A percentile compares a stretch with the other conserved stretches of the same genome.
Evolutionary conservation across 1,140 invertebrate species (phyloP).

Genomic region (Drosophila ironensis): DNA sequence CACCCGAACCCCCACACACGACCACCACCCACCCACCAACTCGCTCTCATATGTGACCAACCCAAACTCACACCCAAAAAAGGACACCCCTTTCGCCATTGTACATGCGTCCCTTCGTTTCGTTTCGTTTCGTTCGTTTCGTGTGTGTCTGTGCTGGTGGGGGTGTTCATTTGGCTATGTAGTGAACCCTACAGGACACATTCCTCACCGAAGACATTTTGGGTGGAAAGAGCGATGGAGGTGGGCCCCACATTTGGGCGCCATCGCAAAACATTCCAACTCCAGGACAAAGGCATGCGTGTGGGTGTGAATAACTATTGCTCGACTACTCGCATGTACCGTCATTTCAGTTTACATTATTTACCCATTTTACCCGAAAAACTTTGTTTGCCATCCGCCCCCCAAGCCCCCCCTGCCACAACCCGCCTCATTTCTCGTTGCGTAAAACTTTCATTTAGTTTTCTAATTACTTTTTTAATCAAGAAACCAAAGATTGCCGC

Average conservation of each 20-base stretch:
- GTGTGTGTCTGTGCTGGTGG: conserved; percentile 19
- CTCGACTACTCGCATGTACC: conserved; percentile 55
- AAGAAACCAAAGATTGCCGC: conserved; percentile 68
- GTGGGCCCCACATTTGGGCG: neutral
- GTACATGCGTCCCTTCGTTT: conserved; percentile 18
- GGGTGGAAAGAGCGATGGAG: conserved; percentile 51
- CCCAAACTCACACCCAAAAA: conserved; percentile 12
- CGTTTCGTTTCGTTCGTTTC: neutral
- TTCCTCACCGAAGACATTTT: conserved; percentile 50
- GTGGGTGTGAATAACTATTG: conserved; percentile 40
- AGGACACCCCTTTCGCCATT: conserved; percentile 18
- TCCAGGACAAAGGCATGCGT: conserved; percentile 27
- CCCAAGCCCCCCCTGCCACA: no score
- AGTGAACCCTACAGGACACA: conserved; percentile 75
- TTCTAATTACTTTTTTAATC: conserved; percentile 80
- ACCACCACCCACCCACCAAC: neutral
- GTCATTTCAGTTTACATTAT: conserved; percentile 77
- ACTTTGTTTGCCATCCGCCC: neutral
- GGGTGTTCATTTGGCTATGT: conserved; percentile 69
- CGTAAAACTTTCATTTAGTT: conserved; percentile 79
- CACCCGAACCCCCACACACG: neutral
- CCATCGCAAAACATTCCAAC: conserved; percentile 39
- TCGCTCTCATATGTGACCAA: conserved; percentile 42
- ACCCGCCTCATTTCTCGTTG: conserved; percentile 10
- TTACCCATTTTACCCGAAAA: conserved; percentile 66